Base-by-base conservation (phyloP, 2,113 vertebrate species). In the Herpailurus yagouaroundi region DNA sequence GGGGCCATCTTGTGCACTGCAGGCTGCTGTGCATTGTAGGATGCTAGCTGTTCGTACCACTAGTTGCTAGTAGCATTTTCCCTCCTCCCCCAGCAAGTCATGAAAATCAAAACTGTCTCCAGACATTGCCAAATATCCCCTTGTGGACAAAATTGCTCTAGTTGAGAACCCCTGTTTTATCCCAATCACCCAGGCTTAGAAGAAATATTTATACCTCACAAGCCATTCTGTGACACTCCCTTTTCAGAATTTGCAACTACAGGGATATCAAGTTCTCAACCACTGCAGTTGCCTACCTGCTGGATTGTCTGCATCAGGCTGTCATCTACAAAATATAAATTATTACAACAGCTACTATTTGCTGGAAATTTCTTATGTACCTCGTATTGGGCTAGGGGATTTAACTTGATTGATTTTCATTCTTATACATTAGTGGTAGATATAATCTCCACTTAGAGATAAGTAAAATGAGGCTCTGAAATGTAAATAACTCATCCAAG, bases 381-480 rank as follows among this genome's bases (percentile, higher is more conserved):
- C 13, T 91, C 50, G 55, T 14, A 87, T 33, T 77, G 68, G 25
- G 33, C 29, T 36, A 36, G 16, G 41, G 4, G 48, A 93, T 57
- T 95, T 81, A 73, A 84, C 13, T 74, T 19, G 41, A 55, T 25
- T 29, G 52, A 33, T 76, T 96, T 77, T 85, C 76, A 82, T 69
- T 94, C 71, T 81, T 52, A 86, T 2, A 50, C 18, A 60, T n/a
- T 71, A 81, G 6, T 19, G 15, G 64, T 66, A 95, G 63, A 73
- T 63, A 73, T 15, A 29, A 80, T 81, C 25, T 92, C 66, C 31
- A 77, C 69, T 76, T 80, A 81, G 41, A 91, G 9, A 55, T 77
- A n/a, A 79, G 23, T 41, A 83, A 91, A 93, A 90, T 77, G 68
- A 94, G 29, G n/a, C 33, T 76, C 68, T 88, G 21, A 81, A 64